These are phyloP conservation scores for Eurois occulta DNA, from an alignment of 2,888 invertebrate species.

Conservation along the genomic window DNA sequence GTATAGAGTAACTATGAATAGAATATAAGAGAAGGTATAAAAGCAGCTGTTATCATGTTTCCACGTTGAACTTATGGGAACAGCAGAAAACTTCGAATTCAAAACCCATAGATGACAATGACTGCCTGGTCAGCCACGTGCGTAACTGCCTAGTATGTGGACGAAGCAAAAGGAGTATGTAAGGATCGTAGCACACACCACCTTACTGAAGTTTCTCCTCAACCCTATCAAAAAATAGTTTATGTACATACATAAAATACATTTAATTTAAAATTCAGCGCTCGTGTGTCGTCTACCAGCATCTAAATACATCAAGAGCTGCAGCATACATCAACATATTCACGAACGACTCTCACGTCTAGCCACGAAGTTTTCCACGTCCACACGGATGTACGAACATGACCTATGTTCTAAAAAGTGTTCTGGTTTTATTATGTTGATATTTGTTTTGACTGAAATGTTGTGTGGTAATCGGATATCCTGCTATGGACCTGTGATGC, in stretches of 20 bases:
- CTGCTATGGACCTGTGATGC: too few species aligned
- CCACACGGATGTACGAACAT: neutral
- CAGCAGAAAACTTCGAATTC: neutral
- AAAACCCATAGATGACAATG: neutral
- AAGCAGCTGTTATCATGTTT: neutral
- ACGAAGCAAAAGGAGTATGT: neutral
- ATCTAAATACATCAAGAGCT: conserved; percentile 8
- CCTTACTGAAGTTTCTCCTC: neutral
- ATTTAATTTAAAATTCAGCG: conserved; percentile 2
- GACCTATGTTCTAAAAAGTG: neutral
- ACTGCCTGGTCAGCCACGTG: neutral
- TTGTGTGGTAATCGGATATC: too few species aligned
- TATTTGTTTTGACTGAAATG: too few species aligned
- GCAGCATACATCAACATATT: conserved; percentile 15
- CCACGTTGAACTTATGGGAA: neutral
- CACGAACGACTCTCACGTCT: neutral
- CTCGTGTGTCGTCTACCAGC: neutral
- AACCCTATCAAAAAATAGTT: neutral
- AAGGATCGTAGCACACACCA: neutral
- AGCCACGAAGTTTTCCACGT: conserved; percentile 7
- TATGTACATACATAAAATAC: neutral
- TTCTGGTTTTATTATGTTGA: neutral
- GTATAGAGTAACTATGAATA: neutral
- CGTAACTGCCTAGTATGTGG: neutral
- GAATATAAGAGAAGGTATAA: conserved; percentile 4